These are phyloP conservation scores for Drosophila ambigua DNA, from an alignment of 1,140 invertebrate species.

Conservation along the genomic window DNA sequence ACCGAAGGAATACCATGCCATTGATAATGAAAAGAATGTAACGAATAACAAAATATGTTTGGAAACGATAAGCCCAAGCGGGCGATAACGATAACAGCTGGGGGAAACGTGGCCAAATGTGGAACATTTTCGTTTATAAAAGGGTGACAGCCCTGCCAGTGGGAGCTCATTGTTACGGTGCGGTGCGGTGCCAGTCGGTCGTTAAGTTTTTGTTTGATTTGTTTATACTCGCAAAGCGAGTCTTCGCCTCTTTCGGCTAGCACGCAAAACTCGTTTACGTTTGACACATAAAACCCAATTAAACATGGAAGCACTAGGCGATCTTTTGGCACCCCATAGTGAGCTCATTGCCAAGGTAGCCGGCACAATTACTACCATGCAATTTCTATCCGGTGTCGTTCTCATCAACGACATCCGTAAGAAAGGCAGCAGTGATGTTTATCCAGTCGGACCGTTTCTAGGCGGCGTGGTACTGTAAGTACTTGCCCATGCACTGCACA, in stretches of 20 bases:
- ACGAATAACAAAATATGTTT: constrained; percentile 15
- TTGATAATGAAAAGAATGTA: not conserved
- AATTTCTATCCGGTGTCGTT: constrained; percentile 88
- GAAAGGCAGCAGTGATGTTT: constrained; percentile 86
- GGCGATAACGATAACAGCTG: constrained; percentile 38
- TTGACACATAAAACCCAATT: not conserved
- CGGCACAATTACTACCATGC: constrained; percentile 86
- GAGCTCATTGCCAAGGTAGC: constrained; percentile 72
- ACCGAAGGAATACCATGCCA: not conserved
- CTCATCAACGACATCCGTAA: constrained; percentile 89
- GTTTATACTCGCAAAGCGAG: constrained; percentile 48
- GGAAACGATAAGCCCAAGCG: constrained; percentile 26
- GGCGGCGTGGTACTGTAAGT: constrained; percentile 89
- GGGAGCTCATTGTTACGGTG: constrained; percentile 58
- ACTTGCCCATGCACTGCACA: constrained; percentile 31
- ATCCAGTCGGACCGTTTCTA: constrained; percentile 88
- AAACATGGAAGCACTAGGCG: constrained; percentile 79
- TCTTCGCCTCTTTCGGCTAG: constrained; percentile 23
- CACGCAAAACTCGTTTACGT: constrained; percentile 37
- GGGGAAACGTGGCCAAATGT: constrained; percentile 28
- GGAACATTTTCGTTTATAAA: constrained; percentile 60
- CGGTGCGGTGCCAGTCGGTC: constrained; percentile 63
- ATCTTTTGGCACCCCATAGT: constrained; percentile 74
- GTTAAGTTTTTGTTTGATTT: constrained; percentile 71
- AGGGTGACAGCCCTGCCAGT: constrained; percentile 54